Conservation (phyloP, 2,888 invertebrate species). For the Amblyjoppa proteus region DNA sequence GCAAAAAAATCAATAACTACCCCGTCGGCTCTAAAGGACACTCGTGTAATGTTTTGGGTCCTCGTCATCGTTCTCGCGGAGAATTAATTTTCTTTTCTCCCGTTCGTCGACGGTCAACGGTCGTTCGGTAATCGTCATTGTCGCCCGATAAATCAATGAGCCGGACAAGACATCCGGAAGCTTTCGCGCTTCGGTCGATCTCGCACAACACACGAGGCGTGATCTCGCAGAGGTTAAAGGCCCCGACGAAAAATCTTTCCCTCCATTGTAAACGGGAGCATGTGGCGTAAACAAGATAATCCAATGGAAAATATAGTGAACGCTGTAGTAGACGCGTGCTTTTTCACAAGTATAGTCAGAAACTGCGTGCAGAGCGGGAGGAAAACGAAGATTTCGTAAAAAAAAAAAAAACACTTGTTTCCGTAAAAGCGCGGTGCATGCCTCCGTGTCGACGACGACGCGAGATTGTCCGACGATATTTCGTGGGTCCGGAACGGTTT, state of each 20-base stretch:
- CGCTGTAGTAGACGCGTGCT: slow-evolving; percentile 50
- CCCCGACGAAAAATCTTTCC: slow-evolving; percentile 26
- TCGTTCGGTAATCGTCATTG: background rate
- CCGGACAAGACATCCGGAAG: background rate
- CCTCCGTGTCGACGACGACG: background rate
- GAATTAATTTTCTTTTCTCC: slow-evolving; percentile 21
- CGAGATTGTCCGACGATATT: background rate
- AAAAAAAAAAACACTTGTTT: slow-evolving; percentile 1
- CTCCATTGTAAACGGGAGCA: slow-evolving; percentile 48
- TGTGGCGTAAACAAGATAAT: slow-evolving; percentile 64
- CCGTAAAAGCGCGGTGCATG: background rate
- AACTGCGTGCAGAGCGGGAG: slow-evolving; percentile 41
- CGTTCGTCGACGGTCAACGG: background rate
- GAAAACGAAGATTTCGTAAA: slow-evolving; percentile 61
- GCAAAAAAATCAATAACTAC: slow-evolving; percentile 77
- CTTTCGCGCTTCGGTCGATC: background rate
- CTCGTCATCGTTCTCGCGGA: slow-evolving; percentile 27
- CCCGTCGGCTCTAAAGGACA: slow-evolving; percentile 73
- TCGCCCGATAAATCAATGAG: slow-evolving; percentile 17
- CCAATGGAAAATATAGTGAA: slow-evolving; percentile 42
- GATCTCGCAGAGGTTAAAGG: slow-evolving; percentile 58
- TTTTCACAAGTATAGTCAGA: slow-evolving; percentile 44
- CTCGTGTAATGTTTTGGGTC: slow-evolving; percentile 39
- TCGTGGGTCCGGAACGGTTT: background rate
- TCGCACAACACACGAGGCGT: slow-evolving; percentile 17